These are phyloP conservation scores for Paraescarpia echinospica DNA, from an alignment of 1,140 invertebrate genomes.

Conservation along the genomic window DNA sequence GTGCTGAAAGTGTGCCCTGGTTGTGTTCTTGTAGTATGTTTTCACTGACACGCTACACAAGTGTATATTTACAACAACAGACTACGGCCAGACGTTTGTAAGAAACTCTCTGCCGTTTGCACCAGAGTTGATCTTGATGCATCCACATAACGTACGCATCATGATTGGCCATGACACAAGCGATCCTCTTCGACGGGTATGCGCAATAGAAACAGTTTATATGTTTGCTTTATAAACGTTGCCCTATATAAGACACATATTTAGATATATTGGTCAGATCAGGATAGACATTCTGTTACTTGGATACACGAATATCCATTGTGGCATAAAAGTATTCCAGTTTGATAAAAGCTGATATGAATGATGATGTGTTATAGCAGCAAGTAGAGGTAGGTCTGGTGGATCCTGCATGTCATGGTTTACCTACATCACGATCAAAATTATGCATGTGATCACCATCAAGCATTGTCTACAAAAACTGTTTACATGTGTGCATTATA, in stretches of 20 bases:
- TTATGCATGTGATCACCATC: too few species aligned
- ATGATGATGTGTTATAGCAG: background rate
- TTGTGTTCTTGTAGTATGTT: slow-evolving; percentile 70
- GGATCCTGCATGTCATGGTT: too few species aligned
- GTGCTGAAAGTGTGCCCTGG: background rate
- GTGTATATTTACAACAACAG: slow-evolving; percentile 73
- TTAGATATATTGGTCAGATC: background rate
- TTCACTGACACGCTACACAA: slow-evolving; percentile 80
- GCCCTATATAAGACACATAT: background rate
- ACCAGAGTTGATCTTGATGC: slow-evolving; percentile 75
- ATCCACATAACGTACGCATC: slow-evolving; percentile 67
- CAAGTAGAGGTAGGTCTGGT: background rate
- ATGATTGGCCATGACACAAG: slow-evolving; percentile 73
- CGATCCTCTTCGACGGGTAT: slow-evolving; percentile 69
- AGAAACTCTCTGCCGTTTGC: slow-evolving; percentile 68
- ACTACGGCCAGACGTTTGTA: slow-evolving; percentile 72
- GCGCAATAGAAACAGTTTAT: slow-evolving; percentile 26
- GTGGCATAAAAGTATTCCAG: background rate
- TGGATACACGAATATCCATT: background rate
- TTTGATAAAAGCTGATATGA: background rate
- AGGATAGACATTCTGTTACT: background rate
- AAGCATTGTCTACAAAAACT: too few species aligned
- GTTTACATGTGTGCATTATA: too few species aligned
- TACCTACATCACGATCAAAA: too few species aligned
- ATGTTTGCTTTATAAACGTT: background rate